Percentiles rank a stretch among this genome's conserved stretches.
Evolutionary conservation across 1,140 invertebrate species (phyloP).

Genomic region (Drosophila kohkoa): DNA sequence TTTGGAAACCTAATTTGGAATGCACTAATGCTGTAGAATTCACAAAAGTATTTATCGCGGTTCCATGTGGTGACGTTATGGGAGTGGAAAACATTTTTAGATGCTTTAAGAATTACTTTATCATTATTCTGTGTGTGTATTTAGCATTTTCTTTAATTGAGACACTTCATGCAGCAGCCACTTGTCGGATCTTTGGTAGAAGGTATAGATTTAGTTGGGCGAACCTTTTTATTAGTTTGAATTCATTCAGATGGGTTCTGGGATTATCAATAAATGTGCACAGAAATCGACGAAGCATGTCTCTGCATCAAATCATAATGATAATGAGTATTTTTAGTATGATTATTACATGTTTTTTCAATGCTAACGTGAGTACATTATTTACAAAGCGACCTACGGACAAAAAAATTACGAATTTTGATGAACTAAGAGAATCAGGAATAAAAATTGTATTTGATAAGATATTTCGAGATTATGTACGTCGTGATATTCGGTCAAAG

Average conservation of each 20-base stretch:
- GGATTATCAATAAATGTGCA: conserved; percentile 23
- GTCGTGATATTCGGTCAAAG: not conserved
- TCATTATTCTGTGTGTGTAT: conserved; percentile 22
- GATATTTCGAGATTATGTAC: not conserved
- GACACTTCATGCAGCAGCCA: not conserved
- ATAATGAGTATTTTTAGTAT: conserved; percentile 39
- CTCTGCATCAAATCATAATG: conserved; percentile 32
- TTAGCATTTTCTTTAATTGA: conserved; percentile 28
- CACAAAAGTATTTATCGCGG: conserved; percentile 9
- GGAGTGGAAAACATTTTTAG: conserved; percentile 8
- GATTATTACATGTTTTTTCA: conserved; percentile 33
- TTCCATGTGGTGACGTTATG: conserved; percentile 25
- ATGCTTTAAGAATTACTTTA: not conserved
- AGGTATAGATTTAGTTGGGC: not conserved
- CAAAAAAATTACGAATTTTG: conserved; percentile 16
- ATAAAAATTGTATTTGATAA: conserved; percentile 15
- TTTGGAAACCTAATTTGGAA: not conserved
- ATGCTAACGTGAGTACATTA: conserved; percentile 39
- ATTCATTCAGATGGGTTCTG: conserved; percentile 37
- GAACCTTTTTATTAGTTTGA: conserved; percentile 23
- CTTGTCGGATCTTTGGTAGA: not conserved
- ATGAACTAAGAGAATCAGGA: conserved; percentile 34
- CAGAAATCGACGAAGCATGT: not conserved
- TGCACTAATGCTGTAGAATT: not conserved
- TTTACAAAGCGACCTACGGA: conserved; percentile 14